These are phyloP conservation scores for Turritopsis rubra DNA, from an alignment of 30 jellyfish, hydroid and myxozoan species.

Conservation along the genomic window DNA sequence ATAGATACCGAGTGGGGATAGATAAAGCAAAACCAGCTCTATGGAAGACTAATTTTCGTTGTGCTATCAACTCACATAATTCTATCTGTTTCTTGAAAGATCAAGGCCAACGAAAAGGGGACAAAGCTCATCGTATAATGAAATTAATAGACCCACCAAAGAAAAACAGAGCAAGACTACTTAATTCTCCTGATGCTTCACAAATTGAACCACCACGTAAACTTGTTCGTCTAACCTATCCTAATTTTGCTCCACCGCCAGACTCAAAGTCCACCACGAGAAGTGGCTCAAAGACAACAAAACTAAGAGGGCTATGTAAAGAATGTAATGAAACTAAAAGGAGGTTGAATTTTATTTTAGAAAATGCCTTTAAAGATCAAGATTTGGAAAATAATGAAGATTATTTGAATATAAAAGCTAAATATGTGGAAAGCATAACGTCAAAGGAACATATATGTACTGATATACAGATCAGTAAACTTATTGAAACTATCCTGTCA, in stretches of 20 bases:
- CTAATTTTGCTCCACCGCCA: slow-evolving; percentile 27
- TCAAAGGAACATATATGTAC: slow-evolving; percentile 19
- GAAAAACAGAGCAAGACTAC: slow-evolving; percentile 1
- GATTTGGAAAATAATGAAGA: slow-evolving; percentile 1
- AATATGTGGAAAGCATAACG: neutral
- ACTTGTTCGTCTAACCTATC: slow-evolving; percentile 30
- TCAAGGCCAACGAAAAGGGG: slow-evolving; percentile 40
- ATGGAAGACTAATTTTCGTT: slow-evolving; percentile 43
- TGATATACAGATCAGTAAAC: neutral
- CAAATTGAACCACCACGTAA: slow-evolving; percentile 16
- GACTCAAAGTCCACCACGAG: neutral
- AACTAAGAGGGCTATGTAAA: slow-evolving; percentile 2
- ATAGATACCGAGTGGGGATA: slow-evolving; percentile 29
- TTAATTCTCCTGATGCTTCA: neutral
- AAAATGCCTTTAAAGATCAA: slow-evolving; percentile 3
- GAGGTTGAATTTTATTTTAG: slow-evolving; percentile 1
- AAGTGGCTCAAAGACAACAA: neutral
- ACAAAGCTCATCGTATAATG: slow-evolving; percentile 38
- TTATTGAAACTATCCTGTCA: slow-evolving; percentile 1
- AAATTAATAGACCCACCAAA: slow-evolving; percentile 28
- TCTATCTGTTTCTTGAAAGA: slow-evolving; percentile 21
- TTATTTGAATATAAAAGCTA: neutral
- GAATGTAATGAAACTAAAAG: neutral
- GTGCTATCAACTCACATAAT: slow-evolving; percentile 41
- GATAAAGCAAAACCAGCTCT: slow-evolving; percentile 30